Percentiles rank a stretch among this genome's conserved stretches.
Conservation (phyloP, 2,888 invertebrate genomes). For the Ichneumoninae sp. region DNA sequence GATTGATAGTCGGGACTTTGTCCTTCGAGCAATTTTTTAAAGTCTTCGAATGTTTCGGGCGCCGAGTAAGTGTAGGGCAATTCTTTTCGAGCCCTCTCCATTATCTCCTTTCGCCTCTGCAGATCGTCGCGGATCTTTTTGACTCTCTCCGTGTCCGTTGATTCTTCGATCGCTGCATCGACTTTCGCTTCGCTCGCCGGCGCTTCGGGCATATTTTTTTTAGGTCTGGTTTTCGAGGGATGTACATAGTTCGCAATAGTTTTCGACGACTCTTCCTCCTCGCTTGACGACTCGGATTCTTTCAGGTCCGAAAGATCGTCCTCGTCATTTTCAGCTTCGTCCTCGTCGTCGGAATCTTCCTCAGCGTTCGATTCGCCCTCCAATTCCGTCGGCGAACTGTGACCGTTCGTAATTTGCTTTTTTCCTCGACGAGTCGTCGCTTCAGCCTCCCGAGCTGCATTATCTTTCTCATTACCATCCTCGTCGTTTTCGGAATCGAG, state of each 20-base stretch:
- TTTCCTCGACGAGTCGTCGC: not conserved
- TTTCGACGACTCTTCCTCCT: conserved; percentile 60
- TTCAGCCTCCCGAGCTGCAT: not conserved
- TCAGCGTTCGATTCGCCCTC: conserved; percentile 57
- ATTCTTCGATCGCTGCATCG: conserved; percentile 54
- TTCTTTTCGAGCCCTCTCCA: conserved; percentile 86
- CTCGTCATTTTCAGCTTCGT: conserved; percentile 70
- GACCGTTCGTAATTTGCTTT: not conserved
- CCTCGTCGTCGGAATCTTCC: conserved; percentile 54
- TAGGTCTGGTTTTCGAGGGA: conserved; percentile 11
- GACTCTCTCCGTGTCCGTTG: conserved; percentile 67
- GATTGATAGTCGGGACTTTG: conserved; percentile 88
- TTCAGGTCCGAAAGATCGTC: conserved; percentile 71
- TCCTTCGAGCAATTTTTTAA: conserved; percentile 87
- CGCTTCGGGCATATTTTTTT: conserved; percentile 45
- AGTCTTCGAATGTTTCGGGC: conserved; percentile 87
- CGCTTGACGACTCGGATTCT: conserved; percentile 69
- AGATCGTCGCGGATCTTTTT: conserved; percentile 80
- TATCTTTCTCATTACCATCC: conserved; percentile 39
- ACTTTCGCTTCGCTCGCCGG: conserved; percentile 51
- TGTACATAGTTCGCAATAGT: conserved; percentile 37
- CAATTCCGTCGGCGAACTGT: conserved; percentile 2
- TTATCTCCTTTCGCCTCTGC: conserved; percentile 83
- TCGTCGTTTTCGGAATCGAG: conserved; percentile 39
- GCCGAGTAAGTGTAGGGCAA: conserved; percentile 87